Conservation (phyloP, 37 sponge, comb jelly and placozoan genomes). For the Chondrilla cf. caribensis region DNA sequence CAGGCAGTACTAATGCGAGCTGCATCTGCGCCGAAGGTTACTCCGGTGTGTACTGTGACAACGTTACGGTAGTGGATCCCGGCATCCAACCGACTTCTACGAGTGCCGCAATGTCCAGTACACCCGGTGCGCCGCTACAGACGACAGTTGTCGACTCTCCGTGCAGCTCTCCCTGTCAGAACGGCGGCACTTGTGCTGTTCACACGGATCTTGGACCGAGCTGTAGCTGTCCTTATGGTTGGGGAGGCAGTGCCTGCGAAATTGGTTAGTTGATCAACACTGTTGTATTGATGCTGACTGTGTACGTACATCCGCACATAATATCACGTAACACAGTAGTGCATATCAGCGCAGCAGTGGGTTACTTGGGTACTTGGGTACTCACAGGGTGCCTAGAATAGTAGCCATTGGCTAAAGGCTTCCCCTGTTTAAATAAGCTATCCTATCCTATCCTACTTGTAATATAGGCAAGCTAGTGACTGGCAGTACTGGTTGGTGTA, state of each 20-base stretch:
- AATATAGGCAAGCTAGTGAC: no score
- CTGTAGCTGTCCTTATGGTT: conserved; percentile 40
- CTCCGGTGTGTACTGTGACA: not conserved
- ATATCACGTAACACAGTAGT: no score
- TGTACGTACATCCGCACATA: no score
- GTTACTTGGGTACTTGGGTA: no score
- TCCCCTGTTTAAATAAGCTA: no score
- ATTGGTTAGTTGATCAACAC: conserved; percentile 36
- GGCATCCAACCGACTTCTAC: not conserved
- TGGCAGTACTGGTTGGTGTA: no score
- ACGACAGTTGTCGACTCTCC: no score
- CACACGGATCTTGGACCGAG: not conserved
- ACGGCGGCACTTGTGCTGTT: conserved; percentile 30
- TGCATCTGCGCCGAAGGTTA: not conserved
- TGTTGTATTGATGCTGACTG: not conserved
- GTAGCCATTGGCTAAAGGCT: no score
- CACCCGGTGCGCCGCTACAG: not conserved
- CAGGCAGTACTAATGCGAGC: not conserved
- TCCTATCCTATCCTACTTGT: no score
- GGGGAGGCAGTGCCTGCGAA: conserved; percentile 30
- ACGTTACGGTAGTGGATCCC: not conserved
- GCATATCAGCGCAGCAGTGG: no score
- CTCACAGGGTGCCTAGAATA: no score
- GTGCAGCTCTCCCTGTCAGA: conserved; percentile 8
- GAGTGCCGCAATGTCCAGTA: not conserved